Evolutionary conservation across 2,888 invertebrate species (phyloP), one percentile per base, ranked within the genome.

Genomic region (Crematogaster levior): DNA sequence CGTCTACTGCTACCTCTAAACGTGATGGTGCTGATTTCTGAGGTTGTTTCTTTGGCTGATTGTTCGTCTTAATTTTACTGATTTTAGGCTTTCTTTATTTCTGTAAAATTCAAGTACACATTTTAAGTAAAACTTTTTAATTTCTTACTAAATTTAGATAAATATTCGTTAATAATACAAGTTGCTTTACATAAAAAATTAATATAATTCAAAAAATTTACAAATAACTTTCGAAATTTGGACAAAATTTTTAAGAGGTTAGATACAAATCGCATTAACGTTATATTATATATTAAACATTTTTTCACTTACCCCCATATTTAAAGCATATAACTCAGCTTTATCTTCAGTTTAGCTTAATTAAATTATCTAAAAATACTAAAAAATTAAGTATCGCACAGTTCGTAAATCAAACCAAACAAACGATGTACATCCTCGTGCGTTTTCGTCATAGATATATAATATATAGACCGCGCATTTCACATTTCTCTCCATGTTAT

Each of bases 61-160:
- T 95, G 81, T 92, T 51, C 93, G n/a, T 91, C 89, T 95, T 95
- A 12, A 92, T 85, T 90, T 94, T 94, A 61, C 94, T 94, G 56
- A 95, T 91, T 86, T 94, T 94, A 12, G 90, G 81, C 87, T 94
- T 94, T 85, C 95, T 95, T 88, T 95, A 95, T 95, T 96, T 96
- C 95, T 95, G 93, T 81, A 61, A 77, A 72, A 63, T 53, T n/a
- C n/a, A n/a, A n/a, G 0, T 70, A 51, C 1, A 24, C 27, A 65
- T n/a, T 30, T 66, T 21, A 34, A 51, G 2, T 18, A 34, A 24
- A 34, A 46, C 18, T n/a, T 46, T n/a, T n/a, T 0, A 66, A 30
- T 66, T 48, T 48, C 12, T 30, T 1, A 66, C 21, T 34, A 48
- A 48, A 66, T 66, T 68, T 48, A 21, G 4, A 6, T 51, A 21